Evolutionary conservation across 2,888 invertebrate genomes (phyloP).

Genomic region (Vesta saturnalis): DNA sequence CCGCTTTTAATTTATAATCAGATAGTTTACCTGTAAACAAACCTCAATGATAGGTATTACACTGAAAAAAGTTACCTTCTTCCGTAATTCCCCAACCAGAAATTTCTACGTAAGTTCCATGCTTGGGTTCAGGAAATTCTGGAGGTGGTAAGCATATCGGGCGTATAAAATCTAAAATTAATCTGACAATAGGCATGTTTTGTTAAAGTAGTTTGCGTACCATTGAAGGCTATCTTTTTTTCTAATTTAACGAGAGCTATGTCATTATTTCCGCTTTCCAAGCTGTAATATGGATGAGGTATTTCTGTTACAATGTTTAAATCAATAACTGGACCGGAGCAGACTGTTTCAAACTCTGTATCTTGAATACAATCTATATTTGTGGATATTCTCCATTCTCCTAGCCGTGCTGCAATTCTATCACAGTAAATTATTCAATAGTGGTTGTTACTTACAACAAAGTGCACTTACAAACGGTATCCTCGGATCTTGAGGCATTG

Average conservation of each 20-base stretch:
- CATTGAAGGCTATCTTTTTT: slow-evolving; percentile 59
- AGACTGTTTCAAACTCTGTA: slow-evolving; percentile 42
- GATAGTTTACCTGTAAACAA: slow-evolving; percentile 50
- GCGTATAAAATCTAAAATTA: slow-evolving; percentile 62
- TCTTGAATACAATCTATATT: slow-evolving; percentile 14
- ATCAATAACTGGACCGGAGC: slow-evolving; percentile 50
- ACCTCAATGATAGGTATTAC: too few species aligned
- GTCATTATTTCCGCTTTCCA: slow-evolving; percentile 47
- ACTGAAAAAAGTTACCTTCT: too few species aligned
- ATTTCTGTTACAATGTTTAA: slow-evolving; percentile 48
- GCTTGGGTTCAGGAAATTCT: slow-evolving; percentile 25
- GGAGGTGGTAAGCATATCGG: slow-evolving; percentile 67
- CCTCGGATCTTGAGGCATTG: not conserved
- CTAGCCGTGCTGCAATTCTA: slow-evolving; percentile 11
- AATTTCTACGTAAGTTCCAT: slow-evolving; percentile 9
- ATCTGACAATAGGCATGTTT: too few species aligned
- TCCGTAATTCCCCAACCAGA: slow-evolving; percentile 36
- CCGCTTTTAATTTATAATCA: slow-evolving; percentile 20
- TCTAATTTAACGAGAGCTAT: slow-evolving; percentile 64
- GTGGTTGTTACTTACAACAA: not conserved
- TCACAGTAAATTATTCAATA: not conserved
- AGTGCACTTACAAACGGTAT: slow-evolving; percentile 7
- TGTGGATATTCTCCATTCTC: too few species aligned
- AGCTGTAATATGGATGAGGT: slow-evolving; percentile 48
- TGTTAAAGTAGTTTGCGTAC: too few species aligned